These are phyloP conservation scores for Agrochola circellaris DNA, from an alignment of 2,888 invertebrate genomes.

Conservation along the genomic window DNA sequence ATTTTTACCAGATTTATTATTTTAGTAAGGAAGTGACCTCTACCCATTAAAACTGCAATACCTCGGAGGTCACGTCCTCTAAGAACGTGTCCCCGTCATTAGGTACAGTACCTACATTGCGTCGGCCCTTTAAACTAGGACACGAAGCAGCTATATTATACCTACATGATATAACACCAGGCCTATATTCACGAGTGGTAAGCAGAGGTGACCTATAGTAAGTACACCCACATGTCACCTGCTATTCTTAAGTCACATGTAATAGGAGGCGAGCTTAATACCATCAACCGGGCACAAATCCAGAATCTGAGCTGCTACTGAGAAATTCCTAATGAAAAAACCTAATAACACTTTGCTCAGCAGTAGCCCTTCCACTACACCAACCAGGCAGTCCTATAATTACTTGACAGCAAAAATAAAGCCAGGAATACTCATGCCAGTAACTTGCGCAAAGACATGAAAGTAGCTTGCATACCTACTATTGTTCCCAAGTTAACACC, in stretches of 20 bases:
- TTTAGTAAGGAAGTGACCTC: neutral
- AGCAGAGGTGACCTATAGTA: too few species aligned
- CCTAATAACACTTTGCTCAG: too few species aligned
- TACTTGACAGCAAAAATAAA: neutral
- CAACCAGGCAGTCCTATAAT: too few species aligned
- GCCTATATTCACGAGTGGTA: too few species aligned
- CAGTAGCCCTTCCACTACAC: neutral
- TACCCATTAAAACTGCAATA: conserved; percentile 27
- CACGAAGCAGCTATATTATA: neutral
- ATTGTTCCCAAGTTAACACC: neutral
- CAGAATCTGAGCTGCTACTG: too few species aligned
- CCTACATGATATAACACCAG: neutral
- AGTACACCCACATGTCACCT: too few species aligned
- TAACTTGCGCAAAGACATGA: neutral
- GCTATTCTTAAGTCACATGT: too few species aligned
- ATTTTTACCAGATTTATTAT: neutral
- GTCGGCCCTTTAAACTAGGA: conserved; percentile 22
- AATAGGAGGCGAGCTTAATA: too few species aligned
- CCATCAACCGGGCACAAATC: too few species aligned
- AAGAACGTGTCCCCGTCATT: conserved; percentile 33
- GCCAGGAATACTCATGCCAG: neutral
- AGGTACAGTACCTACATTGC: conserved; percentile 24
- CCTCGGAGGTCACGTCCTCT: conserved; percentile 23
- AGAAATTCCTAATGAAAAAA: too few species aligned
- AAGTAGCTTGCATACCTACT: neutral